Percentiles rank a stretch among this genome's conserved stretches.
Conservation (phyloP, 2,888 invertebrate species). For the Carterocephalus palaemon region DNA sequence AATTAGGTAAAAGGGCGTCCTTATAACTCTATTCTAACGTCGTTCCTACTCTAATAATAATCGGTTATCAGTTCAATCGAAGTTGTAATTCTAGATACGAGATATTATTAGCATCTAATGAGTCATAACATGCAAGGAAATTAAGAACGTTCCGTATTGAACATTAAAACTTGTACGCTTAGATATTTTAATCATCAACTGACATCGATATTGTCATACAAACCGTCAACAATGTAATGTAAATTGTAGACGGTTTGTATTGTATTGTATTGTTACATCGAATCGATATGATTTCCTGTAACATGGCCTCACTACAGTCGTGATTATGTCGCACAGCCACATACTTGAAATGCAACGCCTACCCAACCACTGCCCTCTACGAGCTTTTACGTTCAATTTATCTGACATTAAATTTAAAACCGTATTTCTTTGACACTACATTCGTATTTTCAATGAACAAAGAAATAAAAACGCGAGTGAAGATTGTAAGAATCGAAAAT, state of each 20-base stretch:
- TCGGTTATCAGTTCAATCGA: conserved; percentile 1
- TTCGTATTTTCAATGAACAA: conserved; percentile 14
- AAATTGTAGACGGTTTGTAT: no score
- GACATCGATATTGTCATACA: no score
- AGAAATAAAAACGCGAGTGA: conserved; percentile 9
- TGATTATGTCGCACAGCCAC: conserved; percentile 49
- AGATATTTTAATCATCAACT: no score
- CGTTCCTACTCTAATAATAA: no score
- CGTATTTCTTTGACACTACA: conserved; percentile 33
- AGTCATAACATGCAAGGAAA: not conserved
- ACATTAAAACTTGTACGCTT: no score
- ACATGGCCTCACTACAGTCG: conserved; percentile 42
- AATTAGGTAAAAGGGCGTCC: no score
- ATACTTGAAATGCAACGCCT: conserved; percentile 65
- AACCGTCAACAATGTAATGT: no score
- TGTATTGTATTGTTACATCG: no score
- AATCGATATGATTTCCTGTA: conserved; percentile 22
- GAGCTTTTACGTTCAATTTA: conserved; percentile 23
- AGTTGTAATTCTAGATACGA: conserved; percentile 8
- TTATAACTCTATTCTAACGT: conserved; percentile 6
- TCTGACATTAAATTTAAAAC: conserved; percentile 36
- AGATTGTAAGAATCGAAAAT: conserved; percentile 24
- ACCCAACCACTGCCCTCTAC: conserved; percentile 53
- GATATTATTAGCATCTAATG: conserved; percentile 1
- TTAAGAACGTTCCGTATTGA: no score